Evolutionary conservation across 1,140 invertebrate genomes (phyloP), one percentile per base, ranked within the genome.

Genomic region (Calosoma granatense): DNA sequence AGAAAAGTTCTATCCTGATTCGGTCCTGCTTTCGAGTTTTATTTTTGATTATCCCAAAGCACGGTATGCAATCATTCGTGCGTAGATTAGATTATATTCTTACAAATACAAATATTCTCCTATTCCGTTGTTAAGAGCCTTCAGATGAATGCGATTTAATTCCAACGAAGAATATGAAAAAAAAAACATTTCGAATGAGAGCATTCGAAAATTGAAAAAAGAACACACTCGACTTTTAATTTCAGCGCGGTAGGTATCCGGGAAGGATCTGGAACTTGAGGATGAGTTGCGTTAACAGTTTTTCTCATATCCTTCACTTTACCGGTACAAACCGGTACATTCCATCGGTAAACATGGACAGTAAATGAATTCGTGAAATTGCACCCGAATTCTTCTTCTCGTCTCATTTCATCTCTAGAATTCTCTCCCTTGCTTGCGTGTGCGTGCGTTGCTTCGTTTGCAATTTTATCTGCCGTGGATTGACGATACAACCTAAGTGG

Each of bases 281-380:
- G n/a, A n/a, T n/a, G n/a, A n/a, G n/a, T 47, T 47, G 41, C 17
- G 41, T 47, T 6, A 47, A 47, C 41, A 12, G 41, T 47, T 47
- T 47, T 47, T 17, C 17, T 47, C 15, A 47, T 47, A 47, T 11
- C 41, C 41, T 6, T n/a, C 6, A 36, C 6, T 36, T 9, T 36
- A 36, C 6, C 9, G 15, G 17, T 47, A 12, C 17, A 9, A 47
- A 47, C 6, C 9, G 15, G 17, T 12, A 17, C 6, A 4, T 17
- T 17, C 9, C 6, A 6, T 30, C 26, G 14, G 41, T 17, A 47
- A 47, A 47, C 41, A 47, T 17, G 26, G 41, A 17, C 9, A 47
- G 9, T 17, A 47, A 47, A 47, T 47, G 41, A 47, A 47, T 47
- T 47, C 41, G 41, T 17, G 15, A 47, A 47, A 47, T 47, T 47